Percentiles rank a stretch among this genome's conserved stretches.
phyloP scores from a whole-genome alignment of 64 coral and sea anemone species.

The Astreopora myriophthalma region DNA sequence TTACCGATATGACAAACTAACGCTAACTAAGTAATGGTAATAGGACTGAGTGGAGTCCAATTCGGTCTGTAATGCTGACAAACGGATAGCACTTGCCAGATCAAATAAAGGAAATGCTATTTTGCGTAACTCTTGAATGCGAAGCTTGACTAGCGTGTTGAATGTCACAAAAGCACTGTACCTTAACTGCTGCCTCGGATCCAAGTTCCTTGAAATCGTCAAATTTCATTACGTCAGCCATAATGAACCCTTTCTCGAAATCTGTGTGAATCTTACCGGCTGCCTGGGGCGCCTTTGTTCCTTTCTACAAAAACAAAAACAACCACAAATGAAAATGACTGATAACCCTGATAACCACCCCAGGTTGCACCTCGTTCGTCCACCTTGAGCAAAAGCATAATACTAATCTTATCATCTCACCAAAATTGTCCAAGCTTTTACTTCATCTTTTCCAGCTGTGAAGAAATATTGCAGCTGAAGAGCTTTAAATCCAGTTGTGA shows the following conservation, averaged over 20 bases:
- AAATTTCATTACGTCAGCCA: constrained; percentile 99
- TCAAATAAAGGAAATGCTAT: too few relatives aligned
- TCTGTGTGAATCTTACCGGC: constrained; percentile 99
- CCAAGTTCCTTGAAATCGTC: constrained; percentile 97
- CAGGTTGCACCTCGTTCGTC: too few relatives aligned
- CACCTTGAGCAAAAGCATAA: too few relatives aligned
- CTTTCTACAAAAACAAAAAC: constrained; percentile 70
- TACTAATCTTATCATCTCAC: constrained; percentile 13
- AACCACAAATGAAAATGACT: neutral
- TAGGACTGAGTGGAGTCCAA: too few relatives aligned
- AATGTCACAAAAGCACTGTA: neutral
- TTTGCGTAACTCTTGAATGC: too few relatives aligned
- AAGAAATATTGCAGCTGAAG: constrained; percentile 98
- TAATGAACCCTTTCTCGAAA: constrained; percentile 98
- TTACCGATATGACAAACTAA: too few relatives aligned
- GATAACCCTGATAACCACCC: too few relatives aligned
- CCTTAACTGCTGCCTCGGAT: constrained; percentile 82
- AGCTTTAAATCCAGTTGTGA: constrained; percentile 95
- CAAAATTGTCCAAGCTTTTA: constrained; percentile 99
- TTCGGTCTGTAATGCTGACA: too few relatives aligned
- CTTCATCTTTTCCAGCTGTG: constrained; percentile 97
- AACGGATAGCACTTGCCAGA: too few relatives aligned
- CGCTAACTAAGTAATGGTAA: too few relatives aligned
- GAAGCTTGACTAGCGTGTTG: too few relatives aligned
- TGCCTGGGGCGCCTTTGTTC: constrained; percentile 91